Percentiles rank a stretch among this genome's conserved stretches.
These are phyloP conservation scores for Pteria penguin DNA, from an alignment of 2,888 invertebrate genomes.

Conservation along the genomic window DNA sequence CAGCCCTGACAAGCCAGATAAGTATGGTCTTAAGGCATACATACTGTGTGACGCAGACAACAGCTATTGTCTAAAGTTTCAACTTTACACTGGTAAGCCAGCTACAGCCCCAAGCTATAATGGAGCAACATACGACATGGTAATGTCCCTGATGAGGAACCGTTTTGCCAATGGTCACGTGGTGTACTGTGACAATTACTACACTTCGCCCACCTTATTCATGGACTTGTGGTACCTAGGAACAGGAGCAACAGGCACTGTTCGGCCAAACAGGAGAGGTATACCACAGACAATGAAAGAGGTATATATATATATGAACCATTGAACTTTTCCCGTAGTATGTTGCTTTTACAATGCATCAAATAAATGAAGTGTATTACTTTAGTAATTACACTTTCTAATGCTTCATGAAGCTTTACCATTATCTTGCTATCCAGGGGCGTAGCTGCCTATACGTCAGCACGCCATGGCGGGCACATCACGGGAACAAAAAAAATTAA, in stretches of 20 bases:
- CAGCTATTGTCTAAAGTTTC: conserved; percentile 37
- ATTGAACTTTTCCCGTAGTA: too few species aligned
- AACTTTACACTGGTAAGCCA: conserved; percentile 46
- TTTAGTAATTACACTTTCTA: too few species aligned
- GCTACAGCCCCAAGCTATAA: background rate
- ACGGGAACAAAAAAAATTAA: too few species aligned
- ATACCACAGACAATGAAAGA: conserved; percentile 19
- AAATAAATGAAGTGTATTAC: background rate
- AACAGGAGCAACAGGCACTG: conserved; percentile 31
- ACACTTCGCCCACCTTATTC: conserved; percentile 31
- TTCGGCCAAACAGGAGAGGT: conserved; percentile 33
- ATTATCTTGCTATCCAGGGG: too few species aligned
- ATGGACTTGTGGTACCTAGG: conserved; percentile 17
- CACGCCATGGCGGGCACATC: too few species aligned
- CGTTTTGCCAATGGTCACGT: conserved; percentile 24
- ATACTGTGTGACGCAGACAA: conserved; percentile 42
- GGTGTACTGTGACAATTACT: conserved; percentile 41
- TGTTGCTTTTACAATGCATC: background rate
- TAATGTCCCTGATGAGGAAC: conserved; percentile 27
- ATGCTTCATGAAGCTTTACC: too few species aligned
- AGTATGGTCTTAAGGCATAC: conserved; percentile 48
- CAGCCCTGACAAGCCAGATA: conserved; percentile 49
- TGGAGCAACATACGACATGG: conserved; percentile 40
- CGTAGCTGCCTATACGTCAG: too few species aligned
- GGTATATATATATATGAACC: background rate